Percentiles rank a stretch among this genome's conserved stretches.
Conservation (phyloP, 1,140 invertebrate genomes). For the Galleria mellonella region DNA sequence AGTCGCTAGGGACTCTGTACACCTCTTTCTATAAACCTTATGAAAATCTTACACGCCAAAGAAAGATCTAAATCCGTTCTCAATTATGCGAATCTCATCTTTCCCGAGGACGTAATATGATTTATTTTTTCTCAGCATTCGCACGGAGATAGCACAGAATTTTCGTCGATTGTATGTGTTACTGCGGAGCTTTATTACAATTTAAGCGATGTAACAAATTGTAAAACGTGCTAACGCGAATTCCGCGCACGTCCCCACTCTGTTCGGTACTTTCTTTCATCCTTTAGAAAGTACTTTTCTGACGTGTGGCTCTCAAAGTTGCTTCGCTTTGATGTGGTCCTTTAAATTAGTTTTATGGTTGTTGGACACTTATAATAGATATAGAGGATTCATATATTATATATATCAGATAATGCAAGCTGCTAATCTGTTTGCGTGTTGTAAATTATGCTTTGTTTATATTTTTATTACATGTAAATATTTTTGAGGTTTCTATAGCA, state of each 20-base stretch:
- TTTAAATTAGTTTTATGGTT: no score
- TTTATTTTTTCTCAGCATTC: no score
- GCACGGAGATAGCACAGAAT: constrained; percentile 9
- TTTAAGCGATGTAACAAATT: constrained; percentile 69
- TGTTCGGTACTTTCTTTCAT: constrained; percentile 53
- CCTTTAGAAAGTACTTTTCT: constrained; percentile 39
- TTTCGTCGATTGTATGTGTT: constrained; percentile 37
- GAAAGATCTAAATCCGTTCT: constrained; percentile 6
- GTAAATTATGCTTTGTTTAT: no score
- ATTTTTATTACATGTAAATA: no score
- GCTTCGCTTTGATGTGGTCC: background rate
- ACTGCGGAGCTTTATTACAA: constrained; percentile 62
- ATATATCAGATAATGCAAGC: no score
- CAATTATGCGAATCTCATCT: no score
- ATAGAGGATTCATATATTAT: no score
- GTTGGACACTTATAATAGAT: no score
- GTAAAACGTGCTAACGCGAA: constrained; percentile 59
- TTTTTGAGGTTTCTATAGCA: no score
- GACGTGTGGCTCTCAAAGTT: constrained; percentile 30
- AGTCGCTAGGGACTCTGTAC: constrained; percentile 54
- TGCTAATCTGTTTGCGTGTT: no score
- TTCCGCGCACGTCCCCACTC: constrained; percentile 53
- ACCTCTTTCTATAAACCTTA: constrained; percentile 62
- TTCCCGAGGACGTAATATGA: no score
- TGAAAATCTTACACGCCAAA: constrained; percentile 8